Evolutionary conservation across 2,797 vertebrate species (phyloP), one percentile per base, ranked within the genome.

Genomic region (Paramormyrops hopkinsi): DNA sequence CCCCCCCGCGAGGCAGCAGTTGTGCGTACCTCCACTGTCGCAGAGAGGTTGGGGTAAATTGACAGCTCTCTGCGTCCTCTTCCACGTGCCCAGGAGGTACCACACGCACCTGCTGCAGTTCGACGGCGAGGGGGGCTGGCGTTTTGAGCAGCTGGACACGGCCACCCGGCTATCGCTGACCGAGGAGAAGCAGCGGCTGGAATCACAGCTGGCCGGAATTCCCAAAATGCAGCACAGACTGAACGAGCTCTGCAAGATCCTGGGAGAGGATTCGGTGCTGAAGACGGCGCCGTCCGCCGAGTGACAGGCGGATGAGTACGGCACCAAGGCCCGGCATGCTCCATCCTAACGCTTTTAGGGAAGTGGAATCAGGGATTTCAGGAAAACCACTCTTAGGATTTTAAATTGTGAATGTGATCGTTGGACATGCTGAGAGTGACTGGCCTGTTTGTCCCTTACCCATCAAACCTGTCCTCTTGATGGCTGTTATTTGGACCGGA

Each of bases 31-130:
- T 73, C 29, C 29, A 14, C 65, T 33, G 11, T 69, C 12, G 4
- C 11, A 69, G 65, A 37, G 65, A 33, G 65, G 1, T 73, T 73
- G 65, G 12, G 29, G 65, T 33, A 37, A 73, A 12, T 5, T 73
- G 2, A 69, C 62, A 22, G 76, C 9, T 1, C 17, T 51, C 37
- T 11, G 14, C 59, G 0, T 56, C 1, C 69, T 12, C 51, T n/a
- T 37, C 9, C 44, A 5, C 7, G 0, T 82, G n/a, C 25, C 25
- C 95, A 99, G 98, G 98, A 99, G 99, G 94, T 99, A 99, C 95
- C 98, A 99, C 94, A 99, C 96, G 88, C 98, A 99, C 94, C 95
- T 99, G 95, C 96, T 99, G 92, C 98, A 99, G 95, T 99, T 99
- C 89, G 98, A 99, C 0, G 98, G 98, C 0, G 97, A 99, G 96